A percentile compares a stretch with the other conserved stretches of the same genome.
These are phyloP conservation scores for Tokudaia muenninki DNA, from an alignment of 2,797 vertebrate genomes.

Conservation along the genomic window DNA sequence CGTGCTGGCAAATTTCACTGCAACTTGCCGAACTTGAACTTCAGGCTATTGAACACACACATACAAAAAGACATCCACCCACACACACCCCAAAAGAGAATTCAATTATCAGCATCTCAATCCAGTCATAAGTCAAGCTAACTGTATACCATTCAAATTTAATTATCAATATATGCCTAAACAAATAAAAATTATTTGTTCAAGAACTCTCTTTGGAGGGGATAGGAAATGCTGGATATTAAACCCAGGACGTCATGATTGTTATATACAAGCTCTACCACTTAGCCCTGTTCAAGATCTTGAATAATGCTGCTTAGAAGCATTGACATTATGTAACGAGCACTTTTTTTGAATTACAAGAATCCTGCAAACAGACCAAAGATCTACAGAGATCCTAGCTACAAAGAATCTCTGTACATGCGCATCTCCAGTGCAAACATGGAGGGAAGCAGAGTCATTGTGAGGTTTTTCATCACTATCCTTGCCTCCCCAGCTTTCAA, in stretches of 20 bases:
- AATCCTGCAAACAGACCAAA: neutral
- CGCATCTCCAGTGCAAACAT: neutral
- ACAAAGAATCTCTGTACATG: neutral
- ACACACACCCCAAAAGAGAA: neutral
- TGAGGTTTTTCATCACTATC: neutral
- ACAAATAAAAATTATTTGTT: conserved; percentile 47
- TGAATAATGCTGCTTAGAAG: conserved; percentile 20
- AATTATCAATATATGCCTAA: conserved; percentile 5
- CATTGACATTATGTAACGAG: conserved; percentile 7
- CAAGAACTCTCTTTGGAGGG: neutral
- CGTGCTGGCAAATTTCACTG: conserved; percentile 97
- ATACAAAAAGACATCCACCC: neutral
- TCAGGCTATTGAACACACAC: conserved; percentile 92
- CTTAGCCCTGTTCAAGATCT: conserved; percentile 6
- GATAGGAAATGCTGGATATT: neutral
- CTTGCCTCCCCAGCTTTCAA: conserved; percentile 33
- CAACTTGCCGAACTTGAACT: conserved; percentile 98
- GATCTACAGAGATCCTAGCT: neutral
- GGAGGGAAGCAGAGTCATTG: neutral
- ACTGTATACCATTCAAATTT: conserved; percentile 50
- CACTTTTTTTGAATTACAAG: conserved; percentile 11
- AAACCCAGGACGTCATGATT: neutral
- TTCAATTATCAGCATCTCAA: conserved; percentile 61
- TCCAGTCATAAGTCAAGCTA: conserved; percentile 50
- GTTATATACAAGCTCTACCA: neutral